Conservation (phyloP, 2,113 vertebrate genomes). For the Pogonocichla stellata region DNA sequence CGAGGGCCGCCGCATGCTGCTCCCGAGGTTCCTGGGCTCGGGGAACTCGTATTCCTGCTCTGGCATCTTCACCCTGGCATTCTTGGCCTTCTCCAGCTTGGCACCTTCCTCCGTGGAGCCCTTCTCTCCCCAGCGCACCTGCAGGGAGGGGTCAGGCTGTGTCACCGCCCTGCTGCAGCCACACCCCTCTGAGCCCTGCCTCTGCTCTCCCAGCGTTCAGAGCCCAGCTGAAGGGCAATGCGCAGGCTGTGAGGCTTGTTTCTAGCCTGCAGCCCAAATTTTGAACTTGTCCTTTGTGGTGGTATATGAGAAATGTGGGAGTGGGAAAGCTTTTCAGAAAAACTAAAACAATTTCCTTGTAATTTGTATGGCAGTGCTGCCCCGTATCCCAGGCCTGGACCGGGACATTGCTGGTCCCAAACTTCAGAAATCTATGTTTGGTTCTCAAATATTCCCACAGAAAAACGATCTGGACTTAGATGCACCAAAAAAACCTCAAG, state of each 20-base stretch:
- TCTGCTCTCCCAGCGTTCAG: not conserved
- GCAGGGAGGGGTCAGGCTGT: not conserved
- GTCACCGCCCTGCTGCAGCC: not conserved
- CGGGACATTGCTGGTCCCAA: not conserved
- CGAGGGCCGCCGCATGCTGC: slow-evolving; percentile 77
- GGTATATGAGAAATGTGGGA: not conserved
- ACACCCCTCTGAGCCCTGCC: not conserved
- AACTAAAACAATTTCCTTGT: not conserved
- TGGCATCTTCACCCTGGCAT: slow-evolving; percentile 95
- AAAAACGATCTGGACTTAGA: not conserved
- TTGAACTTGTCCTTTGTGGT: not conserved
- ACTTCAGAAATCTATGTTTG: not conserved
- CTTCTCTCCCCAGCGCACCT: slow-evolving; percentile 98
- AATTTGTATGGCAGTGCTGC: not conserved
- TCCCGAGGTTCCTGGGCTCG: slow-evolving; percentile 83
- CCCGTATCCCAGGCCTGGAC: not conserved
- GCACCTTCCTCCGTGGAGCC: slow-evolving; percentile 97
- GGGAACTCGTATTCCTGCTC: slow-evolving; percentile 87
- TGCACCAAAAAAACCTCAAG: not conserved
- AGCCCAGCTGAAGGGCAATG: not conserved
- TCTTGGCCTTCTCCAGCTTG: slow-evolving; percentile 97
- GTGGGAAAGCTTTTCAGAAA: not conserved
- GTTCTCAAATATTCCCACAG: not conserved
- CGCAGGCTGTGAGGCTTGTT: not conserved
- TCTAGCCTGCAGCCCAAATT: not conserved